Evolutionary conservation across 1,140 invertebrate genomes (phyloP), one percentile per base, ranked within the genome.

Genomic region (Portunus trituberculatus): DNA sequence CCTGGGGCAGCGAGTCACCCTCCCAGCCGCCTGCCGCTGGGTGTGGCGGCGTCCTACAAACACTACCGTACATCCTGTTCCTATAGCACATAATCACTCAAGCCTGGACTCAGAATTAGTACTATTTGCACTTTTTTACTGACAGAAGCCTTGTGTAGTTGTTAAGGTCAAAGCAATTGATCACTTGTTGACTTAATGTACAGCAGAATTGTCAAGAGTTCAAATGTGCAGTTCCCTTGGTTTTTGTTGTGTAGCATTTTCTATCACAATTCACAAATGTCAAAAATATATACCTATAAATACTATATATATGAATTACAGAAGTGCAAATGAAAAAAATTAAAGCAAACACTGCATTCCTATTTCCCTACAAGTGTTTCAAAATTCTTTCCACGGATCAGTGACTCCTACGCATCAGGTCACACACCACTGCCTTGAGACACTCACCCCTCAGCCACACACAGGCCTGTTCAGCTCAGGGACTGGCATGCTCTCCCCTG

Each of bases 161-260:
- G 67, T 76, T 76, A 76, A 76, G 67, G 67, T 76, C 67, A 76
- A 76, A n/a, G 67, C 67, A 76, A n/a, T 76, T 25, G 67, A 76
- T 76, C 67, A 76, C 25, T 76, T 76, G 67, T 76, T 76, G 67
- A 76, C 67, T 76, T 76, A 20, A 25, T 76, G 67, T 76, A 76
- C 67, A 76, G 67, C 20, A 76, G n/a, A 76, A 25, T 76, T 76
- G 20, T 76, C 67, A n/a, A 76, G 67, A 76, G 67, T 76, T 76
- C 67, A 76, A 76, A 76, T n/a, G 67, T 76, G 67, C 67, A 76
- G 67, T 76, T 76, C n/a, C 67, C n/a, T 76, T 76, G 20, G n/a
- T n/a, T 76, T 59, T 76, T 76, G 67, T n/a, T 76, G 67, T 76
- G n/a, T 76, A 76, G 67, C 67, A n/a, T 76, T 76, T 76, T 76